A percentile compares a stretch with the other conserved stretches of the same genome.
These are phyloP conservation scores for Muntiacus reevesi DNA, from an alignment of 2,113 vertebrate genomes.

Conservation along the genomic window DNA sequence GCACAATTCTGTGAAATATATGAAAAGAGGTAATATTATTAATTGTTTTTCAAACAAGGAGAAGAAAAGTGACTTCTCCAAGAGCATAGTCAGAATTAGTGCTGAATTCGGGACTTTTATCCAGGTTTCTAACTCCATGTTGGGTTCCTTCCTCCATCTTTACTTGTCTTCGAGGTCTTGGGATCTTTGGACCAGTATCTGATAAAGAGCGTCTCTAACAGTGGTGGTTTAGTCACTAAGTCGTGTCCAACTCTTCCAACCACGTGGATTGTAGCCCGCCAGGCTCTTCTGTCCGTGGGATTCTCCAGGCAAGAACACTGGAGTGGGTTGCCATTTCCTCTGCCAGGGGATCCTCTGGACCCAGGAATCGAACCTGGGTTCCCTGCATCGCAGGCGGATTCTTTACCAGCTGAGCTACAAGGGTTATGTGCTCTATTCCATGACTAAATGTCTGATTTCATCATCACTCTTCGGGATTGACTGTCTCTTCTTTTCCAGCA, in stretches of 20 bases:
- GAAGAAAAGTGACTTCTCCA: neutral
- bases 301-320: neutral
- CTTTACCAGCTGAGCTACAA: neutral
- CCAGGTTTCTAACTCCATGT: neutral
- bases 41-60: neutral
- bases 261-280: neutral
- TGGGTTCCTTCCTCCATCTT: neutral
- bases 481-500: neutral
- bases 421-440: neutral
- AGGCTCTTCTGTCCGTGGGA: neutral
- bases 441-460: neutral
- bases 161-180: neutral
- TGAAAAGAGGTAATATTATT: neutral
- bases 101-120: neutral
- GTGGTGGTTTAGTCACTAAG: neutral
- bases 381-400: fast-evolving
- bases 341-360: neutral
- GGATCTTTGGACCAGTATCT: neutral
- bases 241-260: neutral
- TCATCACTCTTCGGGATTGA: neutral
- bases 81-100: neutral
- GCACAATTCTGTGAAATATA: neutral
- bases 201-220: no score
- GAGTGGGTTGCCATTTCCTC: neutral
- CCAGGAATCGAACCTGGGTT: fast-evolving